phyloP scores from a whole-genome alignment of 2,113 vertebrate species.

The Coptodon bakossiorum region DNA sequence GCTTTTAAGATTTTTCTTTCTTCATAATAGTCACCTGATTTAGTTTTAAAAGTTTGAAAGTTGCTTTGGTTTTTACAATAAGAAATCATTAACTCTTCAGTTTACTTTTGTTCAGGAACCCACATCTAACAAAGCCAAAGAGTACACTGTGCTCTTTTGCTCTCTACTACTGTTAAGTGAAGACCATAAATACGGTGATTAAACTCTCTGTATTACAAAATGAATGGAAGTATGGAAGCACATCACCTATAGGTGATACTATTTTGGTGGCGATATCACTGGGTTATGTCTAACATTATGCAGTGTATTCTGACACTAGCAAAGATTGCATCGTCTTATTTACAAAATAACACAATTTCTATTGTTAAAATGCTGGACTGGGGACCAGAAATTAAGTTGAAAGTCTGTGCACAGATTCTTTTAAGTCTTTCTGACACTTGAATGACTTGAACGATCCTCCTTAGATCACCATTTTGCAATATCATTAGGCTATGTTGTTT shows the following conservation, averaged over 20 bases:
- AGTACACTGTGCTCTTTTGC: not conserved
- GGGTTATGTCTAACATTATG: not conserved
- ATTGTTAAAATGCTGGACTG: not conserved
- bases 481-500: not conserved
- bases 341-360: not conserved
- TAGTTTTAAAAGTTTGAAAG: not conserved
- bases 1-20: not conserved
- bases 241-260: not conserved
- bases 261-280: not conserved
- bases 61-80: not conserved
- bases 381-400: not conserved
- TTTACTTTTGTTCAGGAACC: not conserved
- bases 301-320: not conserved
- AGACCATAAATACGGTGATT: not conserved
- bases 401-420: not conserved
- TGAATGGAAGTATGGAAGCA: not conserved
- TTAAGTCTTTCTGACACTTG: not conserved
- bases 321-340: not conserved
- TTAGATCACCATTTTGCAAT: accelerated
- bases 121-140: not conserved
- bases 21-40: not conserved
- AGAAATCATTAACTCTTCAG: not conserved
- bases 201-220: not conserved
- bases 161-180: not conserved
- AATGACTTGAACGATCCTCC: not conserved